Conservation (phyloP, 2,888 invertebrate species). For the Napeogenes inachia region DNA sequence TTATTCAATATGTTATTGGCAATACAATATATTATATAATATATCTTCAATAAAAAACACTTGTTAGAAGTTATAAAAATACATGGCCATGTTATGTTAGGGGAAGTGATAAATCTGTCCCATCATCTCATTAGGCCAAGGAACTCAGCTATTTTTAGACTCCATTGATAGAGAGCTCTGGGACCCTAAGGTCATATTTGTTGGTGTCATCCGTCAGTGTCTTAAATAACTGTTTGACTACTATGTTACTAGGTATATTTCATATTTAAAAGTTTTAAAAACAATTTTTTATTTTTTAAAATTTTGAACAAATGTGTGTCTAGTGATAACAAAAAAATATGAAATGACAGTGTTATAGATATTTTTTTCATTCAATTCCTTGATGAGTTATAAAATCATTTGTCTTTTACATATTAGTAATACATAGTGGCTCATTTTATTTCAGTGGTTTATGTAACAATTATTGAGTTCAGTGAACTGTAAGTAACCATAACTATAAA, state of each 20-base stretch:
- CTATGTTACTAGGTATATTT: background rate
- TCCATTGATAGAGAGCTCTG: constrained; percentile 26
- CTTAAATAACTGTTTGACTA: background rate
- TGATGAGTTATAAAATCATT: too few species aligned
- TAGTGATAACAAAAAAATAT: too few species aligned
- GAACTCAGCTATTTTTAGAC: constrained; percentile 47
- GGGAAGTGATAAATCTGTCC: constrained; percentile 46
- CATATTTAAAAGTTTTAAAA: background rate
- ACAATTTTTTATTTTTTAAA: too few species aligned
- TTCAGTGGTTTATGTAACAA: constrained; percentile 44
- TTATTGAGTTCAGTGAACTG: constrained; percentile 51
- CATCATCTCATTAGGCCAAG: constrained; percentile 35
- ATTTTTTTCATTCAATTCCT: too few species aligned
- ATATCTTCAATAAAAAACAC: background rate
- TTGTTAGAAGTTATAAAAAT: background rate
- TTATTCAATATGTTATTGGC: too few species aligned
- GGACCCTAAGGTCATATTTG: constrained; percentile 33
- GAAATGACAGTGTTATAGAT: too few species aligned
- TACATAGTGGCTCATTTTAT: constrained; percentile 15
- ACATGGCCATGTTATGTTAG: constrained; percentile 15
- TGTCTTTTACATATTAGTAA: background rate
- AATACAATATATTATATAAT: too few species aligned
- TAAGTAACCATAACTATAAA: constrained; percentile 40
- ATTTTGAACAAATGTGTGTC: too few species aligned
- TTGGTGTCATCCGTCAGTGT: constrained; percentile 24